Conservation (phyloP, 2,888 invertebrate species). For the Pandemis heparana region DNA sequence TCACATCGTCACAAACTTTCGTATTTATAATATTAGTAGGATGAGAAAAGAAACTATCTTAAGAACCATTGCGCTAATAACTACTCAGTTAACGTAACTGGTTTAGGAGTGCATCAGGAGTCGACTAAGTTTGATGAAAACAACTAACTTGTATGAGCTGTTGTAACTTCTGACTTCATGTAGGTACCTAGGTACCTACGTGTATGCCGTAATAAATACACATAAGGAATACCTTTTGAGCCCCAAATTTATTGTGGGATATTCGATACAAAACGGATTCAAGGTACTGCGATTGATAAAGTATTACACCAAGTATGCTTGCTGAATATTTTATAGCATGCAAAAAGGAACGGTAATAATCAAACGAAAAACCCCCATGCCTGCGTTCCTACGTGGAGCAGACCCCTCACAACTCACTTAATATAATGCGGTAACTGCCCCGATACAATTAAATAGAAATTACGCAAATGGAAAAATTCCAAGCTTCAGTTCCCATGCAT, state of each 20-base stretch:
- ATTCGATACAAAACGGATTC: background rate
- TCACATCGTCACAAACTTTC: too few relatives aligned
- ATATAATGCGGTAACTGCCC: conserved; percentile 5
- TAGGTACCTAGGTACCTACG: background rate
- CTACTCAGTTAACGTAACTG: conserved; percentile 18
- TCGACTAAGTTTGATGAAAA: conserved; percentile 36
- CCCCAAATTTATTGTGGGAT: background rate
- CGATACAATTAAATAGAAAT: conserved; percentile 29
- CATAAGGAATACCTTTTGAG: background rate
- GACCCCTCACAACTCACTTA: background rate
- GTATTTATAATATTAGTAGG: too few relatives aligned
- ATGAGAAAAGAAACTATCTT: conserved; percentile 13
- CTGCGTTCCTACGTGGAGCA: background rate
- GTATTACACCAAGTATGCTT: background rate
- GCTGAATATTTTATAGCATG: background rate
- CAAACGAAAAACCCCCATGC: background rate
- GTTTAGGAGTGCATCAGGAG: conserved; percentile 7
- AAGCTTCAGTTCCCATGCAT: conserved; percentile 23
- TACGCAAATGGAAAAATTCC: conserved; percentile 29
- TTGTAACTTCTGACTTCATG: background rate
- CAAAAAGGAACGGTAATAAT: background rate
- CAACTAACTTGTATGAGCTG: conserved; percentile 33
- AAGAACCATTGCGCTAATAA: background rate
- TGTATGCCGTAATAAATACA: background rate
- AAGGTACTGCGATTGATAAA: background rate